Conservation (phyloP, 2,113 vertebrate genomes). For the Rhodinocichla rosea region DNA sequence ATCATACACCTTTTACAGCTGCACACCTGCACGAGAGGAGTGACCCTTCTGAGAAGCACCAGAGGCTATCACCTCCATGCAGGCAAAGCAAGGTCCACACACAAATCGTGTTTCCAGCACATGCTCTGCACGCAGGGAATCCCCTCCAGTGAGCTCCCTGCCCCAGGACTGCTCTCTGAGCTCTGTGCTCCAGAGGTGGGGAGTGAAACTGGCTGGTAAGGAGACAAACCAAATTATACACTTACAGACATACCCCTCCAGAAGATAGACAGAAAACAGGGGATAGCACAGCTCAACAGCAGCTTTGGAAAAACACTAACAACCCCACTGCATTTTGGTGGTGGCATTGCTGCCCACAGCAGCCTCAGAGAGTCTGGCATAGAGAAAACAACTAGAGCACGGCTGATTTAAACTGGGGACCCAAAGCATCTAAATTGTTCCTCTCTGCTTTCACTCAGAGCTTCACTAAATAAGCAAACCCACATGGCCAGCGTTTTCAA, state of each 20-base stretch:
- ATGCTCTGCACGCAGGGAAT: rapidly evolving
- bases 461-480: not conserved
- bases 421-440: not conserved
- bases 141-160: rapidly evolving
- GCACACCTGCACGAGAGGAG: not conserved
- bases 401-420: not conserved
- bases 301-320: not conserved
- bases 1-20: not conserved
- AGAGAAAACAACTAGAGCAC: not conserved
- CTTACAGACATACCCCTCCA: not conserved
- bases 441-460: not conserved
- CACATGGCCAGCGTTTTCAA: not conserved
- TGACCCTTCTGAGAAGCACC: not conserved
- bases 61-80: not conserved
- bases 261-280: not conserved
- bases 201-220: not conserved
- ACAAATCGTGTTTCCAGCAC: not conserved
- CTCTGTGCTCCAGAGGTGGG: not conserved
- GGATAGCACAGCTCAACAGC: not conserved
- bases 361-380: not conserved
- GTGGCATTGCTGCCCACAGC: not conserved
- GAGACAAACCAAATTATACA: not conserved
- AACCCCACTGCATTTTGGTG: rapidly evolving
- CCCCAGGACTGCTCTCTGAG: not conserved
- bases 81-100: not conserved